These are phyloP conservation scores for Hermodice carunculata DNA, from an alignment of 2,888 invertebrate genomes.

Conservation along the genomic window DNA sequence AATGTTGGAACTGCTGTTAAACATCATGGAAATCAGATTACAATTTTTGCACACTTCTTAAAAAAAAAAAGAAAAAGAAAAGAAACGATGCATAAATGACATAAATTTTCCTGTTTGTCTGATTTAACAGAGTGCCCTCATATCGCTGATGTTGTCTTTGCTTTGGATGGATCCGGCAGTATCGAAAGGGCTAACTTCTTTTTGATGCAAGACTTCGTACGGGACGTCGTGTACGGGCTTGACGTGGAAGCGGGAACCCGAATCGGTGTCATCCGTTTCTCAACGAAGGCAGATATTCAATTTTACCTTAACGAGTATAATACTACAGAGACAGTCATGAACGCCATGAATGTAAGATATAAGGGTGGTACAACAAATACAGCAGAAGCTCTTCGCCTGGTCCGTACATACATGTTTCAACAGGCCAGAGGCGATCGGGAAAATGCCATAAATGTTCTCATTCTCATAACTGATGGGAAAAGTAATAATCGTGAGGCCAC, in stretches of 20 bases:
- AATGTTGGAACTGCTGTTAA: too few species aligned
- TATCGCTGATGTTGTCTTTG: conserved; percentile 57
- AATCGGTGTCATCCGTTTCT: conserved; percentile 51
- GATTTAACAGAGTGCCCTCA: conserved; percentile 31
- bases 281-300: conserved; percentile 50
- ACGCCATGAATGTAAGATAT: conserved; percentile 50
- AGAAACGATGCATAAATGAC: too few species aligned
- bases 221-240: conserved; percentile 44
- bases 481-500: conserved; percentile 31
- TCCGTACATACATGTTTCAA: conserved; percentile 33
- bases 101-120: not conserved
- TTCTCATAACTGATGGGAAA: conserved; percentile 56
- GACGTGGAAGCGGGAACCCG: conserved; percentile 32
- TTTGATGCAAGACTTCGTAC: conserved; percentile 49
- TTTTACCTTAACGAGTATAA: conserved; percentile 56
- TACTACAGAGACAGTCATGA: conserved; percentile 46
- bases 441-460: conserved; percentile 53
- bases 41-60: too few species aligned
- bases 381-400: conserved; percentile 54
- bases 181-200: conserved; percentile 60
- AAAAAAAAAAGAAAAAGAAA: too few species aligned
- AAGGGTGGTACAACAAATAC: conserved; percentile 58
- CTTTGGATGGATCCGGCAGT: conserved; percentile 66
- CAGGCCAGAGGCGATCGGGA: conserved; percentile 52
- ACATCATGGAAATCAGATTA: too few species aligned